These are phyloP conservation scores for Eilema depressum DNA, from an alignment of 2,888 invertebrate genomes.

Conservation along the genomic window DNA sequence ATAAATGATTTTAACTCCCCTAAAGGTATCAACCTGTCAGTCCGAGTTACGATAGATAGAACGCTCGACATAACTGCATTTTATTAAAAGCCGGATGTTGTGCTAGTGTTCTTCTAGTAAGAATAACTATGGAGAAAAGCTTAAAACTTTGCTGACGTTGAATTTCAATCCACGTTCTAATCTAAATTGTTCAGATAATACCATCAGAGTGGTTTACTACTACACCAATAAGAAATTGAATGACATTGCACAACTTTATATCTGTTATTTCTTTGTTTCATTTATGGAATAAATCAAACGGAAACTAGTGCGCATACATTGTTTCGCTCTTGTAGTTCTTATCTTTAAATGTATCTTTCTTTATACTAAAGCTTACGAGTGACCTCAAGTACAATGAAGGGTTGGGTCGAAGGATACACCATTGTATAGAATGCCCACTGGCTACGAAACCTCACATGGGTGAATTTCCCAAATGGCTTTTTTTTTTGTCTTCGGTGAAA, in stretches of 20 bases:
- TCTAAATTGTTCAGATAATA: no score
- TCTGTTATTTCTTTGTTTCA: not conserved
- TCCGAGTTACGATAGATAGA: no score
- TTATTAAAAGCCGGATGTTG: no score
- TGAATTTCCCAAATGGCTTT: no score
- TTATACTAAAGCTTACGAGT: conserved; percentile 26
- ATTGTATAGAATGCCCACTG: conserved; percentile 43
- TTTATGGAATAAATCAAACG: conserved; percentile 3
- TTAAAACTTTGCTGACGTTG: no score
- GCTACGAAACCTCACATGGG: conserved; percentile 39
- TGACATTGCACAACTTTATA: not conserved
- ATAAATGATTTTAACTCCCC: no score
- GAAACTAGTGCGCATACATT: conserved; percentile 3
- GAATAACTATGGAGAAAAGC: no score
- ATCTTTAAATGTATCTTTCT: conserved; percentile 31
- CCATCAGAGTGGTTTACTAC: not conserved
- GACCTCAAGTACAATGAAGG: conserved; percentile 34
- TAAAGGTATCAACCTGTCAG: no score
- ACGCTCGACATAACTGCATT: no score
- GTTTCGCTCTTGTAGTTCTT: conserved; percentile 19
- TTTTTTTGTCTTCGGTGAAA: no score
- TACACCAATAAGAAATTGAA: not conserved
- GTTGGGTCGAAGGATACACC: conserved; percentile 33
- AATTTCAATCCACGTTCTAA: no score
- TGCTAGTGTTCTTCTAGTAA: no score